A percentile compares a stretch with the other conserved stretches of the same genome.
Evolutionary conservation across 2,888 invertebrate genomes (phyloP).

Genomic region (Cantharis nigra): DNA sequence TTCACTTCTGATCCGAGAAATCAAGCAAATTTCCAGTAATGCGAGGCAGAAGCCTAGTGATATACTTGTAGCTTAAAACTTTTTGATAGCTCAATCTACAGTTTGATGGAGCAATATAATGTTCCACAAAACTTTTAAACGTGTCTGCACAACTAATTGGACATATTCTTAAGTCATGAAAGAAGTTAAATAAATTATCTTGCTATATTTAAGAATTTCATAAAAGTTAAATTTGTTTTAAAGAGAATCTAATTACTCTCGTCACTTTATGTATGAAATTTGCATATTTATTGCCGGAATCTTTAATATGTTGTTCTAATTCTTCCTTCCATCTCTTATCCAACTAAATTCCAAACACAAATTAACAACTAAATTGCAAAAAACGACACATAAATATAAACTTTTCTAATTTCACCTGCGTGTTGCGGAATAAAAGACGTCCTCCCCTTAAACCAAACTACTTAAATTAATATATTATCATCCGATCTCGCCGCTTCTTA

Average conservation of each 20-base stretch:
- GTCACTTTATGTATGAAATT: not conserved
- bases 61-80: conserved; percentile 34
- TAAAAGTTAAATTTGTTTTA: not conserved
- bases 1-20: conserved; percentile 44
- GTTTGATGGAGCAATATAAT: conserved; percentile 47
- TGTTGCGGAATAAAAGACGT: not conserved
- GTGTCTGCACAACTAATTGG: conserved; percentile 48
- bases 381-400: not conserved
- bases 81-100: conserved; percentile 41
- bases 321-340: not conserved
- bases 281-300: not conserved
- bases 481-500: not conserved
- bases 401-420: not conserved
- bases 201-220: not conserved
- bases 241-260: not conserved
- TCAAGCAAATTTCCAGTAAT: conserved; percentile 48
- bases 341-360: not conserved
- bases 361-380: not conserved
- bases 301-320: not conserved
- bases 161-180: not conserved
- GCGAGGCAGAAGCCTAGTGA: conserved; percentile 32
- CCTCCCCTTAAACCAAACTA: not conserved
- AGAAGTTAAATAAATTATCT: not conserved
- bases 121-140: conserved; percentile 48
- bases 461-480: not conserved